Evolutionary conservation across 2,888 invertebrate genomes (phyloP).

Genomic region (Neoitamus cyanurus): DNA sequence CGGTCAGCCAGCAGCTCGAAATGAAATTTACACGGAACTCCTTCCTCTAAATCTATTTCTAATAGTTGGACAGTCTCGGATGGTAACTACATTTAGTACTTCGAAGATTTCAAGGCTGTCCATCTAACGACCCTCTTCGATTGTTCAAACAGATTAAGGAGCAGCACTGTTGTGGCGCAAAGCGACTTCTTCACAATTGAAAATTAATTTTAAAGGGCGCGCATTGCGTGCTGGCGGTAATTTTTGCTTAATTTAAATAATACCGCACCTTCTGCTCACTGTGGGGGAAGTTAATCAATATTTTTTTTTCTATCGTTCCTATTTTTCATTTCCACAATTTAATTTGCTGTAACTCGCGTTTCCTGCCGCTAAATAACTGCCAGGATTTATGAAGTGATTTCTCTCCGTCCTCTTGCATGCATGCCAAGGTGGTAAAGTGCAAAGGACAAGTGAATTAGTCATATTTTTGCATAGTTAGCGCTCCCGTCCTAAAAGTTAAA

Average conservation of each 20-base stretch:
- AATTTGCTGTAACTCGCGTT: neutral
- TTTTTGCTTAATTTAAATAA: neutral
- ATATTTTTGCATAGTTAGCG: neutral
- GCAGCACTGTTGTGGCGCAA: neutral
- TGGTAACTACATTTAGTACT: neutral
- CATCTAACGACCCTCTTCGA: neutral
- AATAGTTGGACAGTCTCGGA: neutral
- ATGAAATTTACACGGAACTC: neutral
- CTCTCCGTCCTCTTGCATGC: neutral
- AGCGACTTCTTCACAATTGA: neutral
- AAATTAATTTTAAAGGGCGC: neutral
- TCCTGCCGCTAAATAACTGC: neutral
- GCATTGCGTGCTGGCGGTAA: neutral
- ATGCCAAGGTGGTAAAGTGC: neutral
- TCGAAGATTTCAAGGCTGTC: neutral
- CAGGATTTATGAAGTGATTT: slow-evolving; percentile 9
- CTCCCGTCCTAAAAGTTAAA: neutral
- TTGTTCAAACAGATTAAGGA: neutral
- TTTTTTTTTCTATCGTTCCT: neutral
- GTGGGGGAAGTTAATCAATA: neutral
- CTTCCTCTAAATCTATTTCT: neutral
- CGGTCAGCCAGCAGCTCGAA: neutral
- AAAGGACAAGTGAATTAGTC: neutral
- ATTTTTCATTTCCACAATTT: neutral
- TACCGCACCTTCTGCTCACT: neutral